Evolutionary conservation across 2,888 invertebrate genomes (phyloP), one percentile per base, ranked within the genome.

Genomic region (Electrophaes corylata): DNA sequence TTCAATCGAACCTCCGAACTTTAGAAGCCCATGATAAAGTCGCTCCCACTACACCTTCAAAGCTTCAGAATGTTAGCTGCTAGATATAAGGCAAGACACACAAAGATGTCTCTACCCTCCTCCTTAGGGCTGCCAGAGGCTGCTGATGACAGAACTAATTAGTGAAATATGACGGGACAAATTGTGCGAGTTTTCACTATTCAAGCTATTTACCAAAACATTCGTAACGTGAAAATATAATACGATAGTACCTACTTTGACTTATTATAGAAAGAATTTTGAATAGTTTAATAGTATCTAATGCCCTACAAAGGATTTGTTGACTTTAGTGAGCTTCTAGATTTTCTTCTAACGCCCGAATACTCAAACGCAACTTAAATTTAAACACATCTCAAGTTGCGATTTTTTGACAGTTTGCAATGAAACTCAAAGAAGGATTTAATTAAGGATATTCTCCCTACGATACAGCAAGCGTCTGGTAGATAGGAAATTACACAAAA

Each of bases 81-180:
- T 37, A 37, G 37, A 37, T 37, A 16, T 35, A 35, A 35, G 3
- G 8, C 16, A 16, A 37, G 10, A 37, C n/a, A 35, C 12, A 14
- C 14, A 37, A 37, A 37, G 37, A 37, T 37, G 37, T 10, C 37
- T 29, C 10, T 71, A 70, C 67, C 50, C 73, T 65, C 64, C 39
- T 29, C 40, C 67, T 63, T 64, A 69, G 66, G 69, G 73, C 49
- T 66, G 76, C 56, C 8, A 14, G 54, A 41, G 31, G 4, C 44
- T 44, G 44, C 35, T 44, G 37, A 10, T 44, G 35, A 23, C 29
- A 52, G 43, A 47, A 44, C 37, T 31, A 39, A 46, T 53, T 53
- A 52, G 44, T n/a, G 44, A 37, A 52, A 44, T 52, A 26, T 37
- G 14, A 8, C 23, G 35, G 12, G 44, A 52, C 18, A 33, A 44